Evolutionary conservation across 2,113 vertebrate species (phyloP), one percentile per base, ranked within the genome.

Genomic region (Trinectes maculatus): DNA sequence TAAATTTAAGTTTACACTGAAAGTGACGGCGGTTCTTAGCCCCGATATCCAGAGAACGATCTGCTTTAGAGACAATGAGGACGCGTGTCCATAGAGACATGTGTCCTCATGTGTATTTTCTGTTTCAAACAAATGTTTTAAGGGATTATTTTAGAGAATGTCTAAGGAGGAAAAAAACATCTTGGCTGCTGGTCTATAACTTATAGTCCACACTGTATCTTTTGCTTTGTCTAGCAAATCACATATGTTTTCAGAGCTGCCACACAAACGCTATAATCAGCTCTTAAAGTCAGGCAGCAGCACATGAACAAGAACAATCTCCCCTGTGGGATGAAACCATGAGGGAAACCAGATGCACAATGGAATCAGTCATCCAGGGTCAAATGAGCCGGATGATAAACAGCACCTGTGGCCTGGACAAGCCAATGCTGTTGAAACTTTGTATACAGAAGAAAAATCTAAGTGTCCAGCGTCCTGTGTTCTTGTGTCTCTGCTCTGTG

Each of bases 281-380:
- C 26, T 60, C 44, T 34, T 16, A 54, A 43, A 43, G 71, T 52
- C 33, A 77, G 40, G 60, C 59, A 63, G 54, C 34, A 52, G 34
- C 19, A 34, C 29, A 37, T n/a, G 42, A 59, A 47, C 47, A 59
- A 54, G 42, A 54, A 58, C 26, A 53, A 36, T 29, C 22, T 58
- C 52, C 9, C 51, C 9, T 28, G 60, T 75, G 70, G 43, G 63
- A 75, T 6, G 2, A 67, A 77, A 65, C 62, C 71, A 76, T 74
- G 76, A 85, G 68, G 64, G 56, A 49, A 80, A 76, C 31, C 79
- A 77, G 82, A 75, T 26, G 56, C 37, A 83, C 55, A 75, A 73
- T 67, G 51, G 22, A 76, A 70, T 77, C 55, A 52, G 67, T 84
- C 58, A 79, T 47, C 44, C 26, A 48, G 39, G 70, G 68, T 85